A percentile compares a stretch with the other conserved stretches of the same genome.
These are phyloP conservation scores for Drosophila histrio DNA, from an alignment of 2,888 invertebrate species.

Conservation along the genomic window DNA sequence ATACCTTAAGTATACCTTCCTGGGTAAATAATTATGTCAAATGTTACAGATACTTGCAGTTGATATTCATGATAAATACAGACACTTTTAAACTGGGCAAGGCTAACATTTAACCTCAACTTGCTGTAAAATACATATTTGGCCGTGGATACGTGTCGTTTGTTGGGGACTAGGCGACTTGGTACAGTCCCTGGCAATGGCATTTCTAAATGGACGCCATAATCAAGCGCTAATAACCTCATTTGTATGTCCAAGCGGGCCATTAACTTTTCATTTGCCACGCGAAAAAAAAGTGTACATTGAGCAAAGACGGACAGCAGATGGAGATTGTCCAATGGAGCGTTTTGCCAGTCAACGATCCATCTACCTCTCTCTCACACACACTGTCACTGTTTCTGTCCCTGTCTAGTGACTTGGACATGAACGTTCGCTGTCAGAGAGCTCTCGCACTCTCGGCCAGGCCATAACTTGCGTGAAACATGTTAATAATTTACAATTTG, in stretches of 20 bases:
- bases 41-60: constrained; percentile 2
- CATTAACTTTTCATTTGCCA: constrained; percentile 77
- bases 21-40: not conserved
- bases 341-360: constrained; percentile 24
- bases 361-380: not conserved
- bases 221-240: constrained; percentile 77
- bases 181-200: constrained; percentile 19
- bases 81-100: not conserved
- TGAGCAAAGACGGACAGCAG: constrained; percentile 24
- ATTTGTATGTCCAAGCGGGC: constrained; percentile 68
- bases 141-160: not conserved
- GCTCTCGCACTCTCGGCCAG: constrained; percentile 37
- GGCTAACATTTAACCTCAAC: not conserved
- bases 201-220: constrained; percentile 68
- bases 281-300: constrained; percentile 44
- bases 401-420: constrained; percentile 31
- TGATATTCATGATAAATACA: not conserved
- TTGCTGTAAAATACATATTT: not conserved
- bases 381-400: not conserved
- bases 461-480: constrained; percentile 82
- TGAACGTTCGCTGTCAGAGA: constrained; percentile 52
- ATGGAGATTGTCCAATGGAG: constrained; percentile 15
- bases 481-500: constrained; percentile 85
- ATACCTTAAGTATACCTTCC: no score
- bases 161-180: not conserved